Base-by-base conservation (phyloP, 2,888 invertebrate species). In the Anodontia alba region DNA sequence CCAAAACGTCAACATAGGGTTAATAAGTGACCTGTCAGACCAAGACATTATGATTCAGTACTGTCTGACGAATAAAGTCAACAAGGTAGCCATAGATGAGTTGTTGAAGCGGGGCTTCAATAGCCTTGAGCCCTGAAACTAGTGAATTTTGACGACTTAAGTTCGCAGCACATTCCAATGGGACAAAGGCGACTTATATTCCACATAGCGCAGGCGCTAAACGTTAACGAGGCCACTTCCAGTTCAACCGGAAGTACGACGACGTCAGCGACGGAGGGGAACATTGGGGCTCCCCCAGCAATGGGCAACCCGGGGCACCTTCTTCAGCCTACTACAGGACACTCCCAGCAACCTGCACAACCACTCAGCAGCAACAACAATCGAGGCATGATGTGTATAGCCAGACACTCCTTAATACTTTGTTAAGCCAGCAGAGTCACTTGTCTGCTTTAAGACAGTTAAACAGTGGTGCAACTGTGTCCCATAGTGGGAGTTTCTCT, bases 111-210 rank as follows among this genome's bases (percentile, higher is more conserved):
- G 57, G 1, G 74, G 74, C 1, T 74, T 49, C 31, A 36, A 43
- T 23, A 43, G 43, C 43, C 46, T 74, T 12, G 74, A 74, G 74
- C 74, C 3, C 43, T 74, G 31, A 67, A 62, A 38, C 31, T 66
- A 10, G 43, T 73, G 26, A 43, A 51, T 2, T 23, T 42, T 3
- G 74, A 74, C 20, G 74, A 74, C 46, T n/a, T 74, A n/a, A 33
- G n/a, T 23, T 31, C 38, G 2, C 29, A 57, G 23, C 42, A 67
- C 0, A 74, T 74, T 26, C 74, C 74, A 26, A 51, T 20, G 42
- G 69, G 69, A 23, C 69, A 76, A 20, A 12, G 36, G 20, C 46
- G 68, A 20, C 69, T 68, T 1, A 12, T 69, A 12, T 15, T n/a
- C 3, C 57, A 76, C 17, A 54, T 33, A 0, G 43, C 51, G 3